Conservation (phyloP, 2,113 vertebrate species). For the Chlamydotis undulata region DNA sequence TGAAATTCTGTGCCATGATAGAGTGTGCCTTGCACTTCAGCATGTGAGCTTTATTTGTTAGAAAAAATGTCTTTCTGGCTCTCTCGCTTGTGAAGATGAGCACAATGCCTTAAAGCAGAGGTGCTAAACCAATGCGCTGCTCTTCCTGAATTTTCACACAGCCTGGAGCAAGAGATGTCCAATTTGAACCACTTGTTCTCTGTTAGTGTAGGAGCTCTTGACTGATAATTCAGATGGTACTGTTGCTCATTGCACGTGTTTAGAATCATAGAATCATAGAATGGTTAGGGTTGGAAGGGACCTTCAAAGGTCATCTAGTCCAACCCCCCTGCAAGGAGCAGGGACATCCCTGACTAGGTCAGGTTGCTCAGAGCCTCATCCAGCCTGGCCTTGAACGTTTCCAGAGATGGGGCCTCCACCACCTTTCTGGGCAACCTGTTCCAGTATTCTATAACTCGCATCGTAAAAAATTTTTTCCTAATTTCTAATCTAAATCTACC, state of each 20-base stretch:
- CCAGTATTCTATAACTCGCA: too few species aligned
- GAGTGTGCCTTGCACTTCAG: neutral
- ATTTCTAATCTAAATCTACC: too few species aligned
- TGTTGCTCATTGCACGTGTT: neutral
- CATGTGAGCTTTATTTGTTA: constrained; percentile 22
- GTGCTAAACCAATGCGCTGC: neutral
- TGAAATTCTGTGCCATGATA: neutral
- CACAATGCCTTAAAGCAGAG: neutral
- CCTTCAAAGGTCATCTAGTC: too few species aligned
- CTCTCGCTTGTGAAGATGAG: neutral
- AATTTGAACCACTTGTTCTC: neutral
- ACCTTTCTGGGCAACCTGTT: too few species aligned
- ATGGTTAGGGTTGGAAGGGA: too few species aligned
- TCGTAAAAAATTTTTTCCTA: too few species aligned
- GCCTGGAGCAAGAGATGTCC: neutral
- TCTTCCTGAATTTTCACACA: constrained; percentile 8
- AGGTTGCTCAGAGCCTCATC: too few species aligned
- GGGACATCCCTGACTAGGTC: too few species aligned
- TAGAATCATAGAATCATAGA: neutral
- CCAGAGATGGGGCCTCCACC: too few species aligned
- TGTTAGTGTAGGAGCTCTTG: neutral
- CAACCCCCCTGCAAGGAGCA: too few species aligned
- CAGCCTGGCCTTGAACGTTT: too few species aligned
- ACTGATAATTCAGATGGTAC: neutral
- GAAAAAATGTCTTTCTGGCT: neutral